phyloP scores from a whole-genome alignment of 2,113 vertebrate genomes.

The Xenopus borealis region DNA sequence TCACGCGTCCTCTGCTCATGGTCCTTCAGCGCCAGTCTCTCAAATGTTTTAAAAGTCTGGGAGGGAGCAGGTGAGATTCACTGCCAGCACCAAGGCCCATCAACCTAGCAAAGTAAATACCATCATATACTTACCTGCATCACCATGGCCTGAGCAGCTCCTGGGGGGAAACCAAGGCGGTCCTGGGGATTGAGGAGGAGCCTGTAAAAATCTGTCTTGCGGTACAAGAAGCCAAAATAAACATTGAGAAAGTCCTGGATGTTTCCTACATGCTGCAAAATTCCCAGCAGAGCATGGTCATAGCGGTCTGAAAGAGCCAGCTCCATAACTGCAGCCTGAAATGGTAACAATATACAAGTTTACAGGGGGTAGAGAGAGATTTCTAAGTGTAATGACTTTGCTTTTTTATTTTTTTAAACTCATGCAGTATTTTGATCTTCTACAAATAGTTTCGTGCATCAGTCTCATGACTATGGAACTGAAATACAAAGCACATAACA shows the following conservation, averaged over 20 bases:
- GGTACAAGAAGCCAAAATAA: slow-evolving; percentile 92
- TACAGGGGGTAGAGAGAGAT: too few relatives aligned
- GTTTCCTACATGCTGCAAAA: slow-evolving; percentile 92
- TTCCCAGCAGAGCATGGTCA: slow-evolving; percentile 89
- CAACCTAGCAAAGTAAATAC: neutral
- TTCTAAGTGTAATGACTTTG: too few relatives aligned
- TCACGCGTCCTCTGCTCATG: slow-evolving; percentile 66
- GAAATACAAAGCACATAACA: too few relatives aligned
- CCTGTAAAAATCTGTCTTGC: slow-evolving; percentile 93
- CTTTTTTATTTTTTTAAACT: too few relatives aligned
- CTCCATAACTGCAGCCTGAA: slow-evolving; percentile 57
- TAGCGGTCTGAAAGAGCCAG: slow-evolving; percentile 83
- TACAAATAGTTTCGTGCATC: too few relatives aligned
- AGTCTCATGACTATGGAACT: too few relatives aligned
- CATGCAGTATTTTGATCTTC: too few relatives aligned
- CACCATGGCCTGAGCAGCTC: slow-evolving; percentile 75
- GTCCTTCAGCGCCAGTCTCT: slow-evolving; percentile 74
- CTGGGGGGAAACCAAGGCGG: slow-evolving; percentile 87
- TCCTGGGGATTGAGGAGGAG: slow-evolving; percentile 74
- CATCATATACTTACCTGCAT: slow-evolving; percentile 69
- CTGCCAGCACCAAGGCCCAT: neutral
- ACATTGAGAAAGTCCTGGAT: slow-evolving; percentile 88
- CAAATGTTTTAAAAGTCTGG: slow-evolving; percentile 77
- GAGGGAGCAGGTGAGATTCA: slow-evolving; percentile 25
- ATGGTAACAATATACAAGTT: neutral